phyloP scores from a whole-genome alignment of 1,140 invertebrate genomes.

The Adelges cooleyi region DNA sequence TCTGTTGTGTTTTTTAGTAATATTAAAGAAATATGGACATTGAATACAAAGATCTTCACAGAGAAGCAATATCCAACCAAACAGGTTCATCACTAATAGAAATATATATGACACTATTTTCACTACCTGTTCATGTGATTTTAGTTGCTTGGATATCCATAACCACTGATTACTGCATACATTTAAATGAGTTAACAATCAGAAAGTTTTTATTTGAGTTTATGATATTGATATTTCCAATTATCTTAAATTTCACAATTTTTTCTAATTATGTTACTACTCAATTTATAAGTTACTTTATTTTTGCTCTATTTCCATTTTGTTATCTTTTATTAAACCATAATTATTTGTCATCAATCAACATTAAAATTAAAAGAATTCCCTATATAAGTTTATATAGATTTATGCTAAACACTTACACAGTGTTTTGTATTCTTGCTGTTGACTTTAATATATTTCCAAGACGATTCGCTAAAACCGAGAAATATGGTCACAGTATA shows the following conservation, averaged over 20 bases:
- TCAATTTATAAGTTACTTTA: neutral
- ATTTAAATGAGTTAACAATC: neutral
- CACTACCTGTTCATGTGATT: slow-evolving; percentile 2
- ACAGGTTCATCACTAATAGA: slow-evolving; percentile 4
- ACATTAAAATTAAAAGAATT: slow-evolving; percentile 34
- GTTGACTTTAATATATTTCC: slow-evolving; percentile 88
- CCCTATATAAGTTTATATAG: slow-evolving; percentile 55
- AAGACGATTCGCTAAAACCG: slow-evolving; percentile 70
- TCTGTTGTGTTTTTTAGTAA: too few relatives aligned
- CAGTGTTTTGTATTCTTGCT: slow-evolving; percentile 73
- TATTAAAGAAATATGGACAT: neutral
- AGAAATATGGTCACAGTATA: slow-evolving; percentile 71
- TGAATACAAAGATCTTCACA: slow-evolving; percentile 16
- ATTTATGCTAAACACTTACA: slow-evolving; percentile 58
- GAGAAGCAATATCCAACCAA: slow-evolving; percentile 17
- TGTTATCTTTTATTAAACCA: neutral
- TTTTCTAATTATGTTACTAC: neutral
- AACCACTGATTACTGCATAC: neutral
- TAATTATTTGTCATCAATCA: slow-evolving; percentile 31
- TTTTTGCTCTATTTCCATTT: neutral
- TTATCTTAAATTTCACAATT: neutral
- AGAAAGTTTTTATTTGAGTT: slow-evolving; percentile 13
- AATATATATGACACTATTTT: slow-evolving; percentile 3
- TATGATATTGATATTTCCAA: neutral
- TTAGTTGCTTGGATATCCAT: neutral